A percentile compares a stretch with the other conserved stretches of the same genome.
Conservation (phyloP, 1,140 invertebrate species). For the Grapholita molesta region DNA sequence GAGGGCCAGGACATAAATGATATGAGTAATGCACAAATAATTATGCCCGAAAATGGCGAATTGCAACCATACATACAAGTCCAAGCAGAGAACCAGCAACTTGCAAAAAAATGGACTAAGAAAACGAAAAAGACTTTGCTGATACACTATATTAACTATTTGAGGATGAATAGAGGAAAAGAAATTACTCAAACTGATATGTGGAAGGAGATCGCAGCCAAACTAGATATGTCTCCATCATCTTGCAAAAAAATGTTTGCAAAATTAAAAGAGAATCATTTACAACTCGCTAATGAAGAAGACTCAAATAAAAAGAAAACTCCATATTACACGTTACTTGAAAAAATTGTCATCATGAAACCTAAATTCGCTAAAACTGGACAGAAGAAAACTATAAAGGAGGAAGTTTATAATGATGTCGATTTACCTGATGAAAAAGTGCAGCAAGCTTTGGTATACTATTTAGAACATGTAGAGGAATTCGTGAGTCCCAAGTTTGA, state of each 20-base stretch:
- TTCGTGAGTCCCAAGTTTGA: slow-evolving; percentile 60
- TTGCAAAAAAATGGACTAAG: slow-evolving; percentile 51
- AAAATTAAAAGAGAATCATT: slow-evolving; percentile 51
- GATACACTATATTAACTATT: slow-evolving; percentile 51
- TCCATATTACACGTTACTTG: slow-evolving; percentile 41
- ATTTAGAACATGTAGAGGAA: slow-evolving; percentile 59
- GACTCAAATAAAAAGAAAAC: slow-evolving; percentile 31
- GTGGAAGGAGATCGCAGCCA: slow-evolving; percentile 58
- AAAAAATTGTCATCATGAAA: slow-evolving; percentile 51
- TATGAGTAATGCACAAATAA: slow-evolving; percentile 39
- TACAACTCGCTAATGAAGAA: slow-evolving; percentile 22
- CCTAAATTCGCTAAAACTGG: slow-evolving; percentile 42
- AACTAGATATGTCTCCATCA: slow-evolving; percentile 48
- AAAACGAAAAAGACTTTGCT: slow-evolving; percentile 50
- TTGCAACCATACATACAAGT: slow-evolving; percentile 19
- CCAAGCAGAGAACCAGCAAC: slow-evolving; percentile 24
- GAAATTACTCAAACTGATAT: slow-evolving; percentile 53
- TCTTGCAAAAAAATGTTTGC: slow-evolving; percentile 57
- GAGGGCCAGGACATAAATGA: slow-evolving; percentile 52
- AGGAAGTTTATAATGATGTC: slow-evolving; percentile 46
- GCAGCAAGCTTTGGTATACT: slow-evolving; percentile 49
- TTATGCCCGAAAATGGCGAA: slow-evolving; percentile 30
- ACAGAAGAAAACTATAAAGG: slow-evolving; percentile 32
- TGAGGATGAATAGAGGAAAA: slow-evolving; percentile 43
- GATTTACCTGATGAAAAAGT: slow-evolving; percentile 47